Evolutionary conservation across 1,140 invertebrate genomes (phyloP).

Genomic region (Drosophila ogumai): DNA sequence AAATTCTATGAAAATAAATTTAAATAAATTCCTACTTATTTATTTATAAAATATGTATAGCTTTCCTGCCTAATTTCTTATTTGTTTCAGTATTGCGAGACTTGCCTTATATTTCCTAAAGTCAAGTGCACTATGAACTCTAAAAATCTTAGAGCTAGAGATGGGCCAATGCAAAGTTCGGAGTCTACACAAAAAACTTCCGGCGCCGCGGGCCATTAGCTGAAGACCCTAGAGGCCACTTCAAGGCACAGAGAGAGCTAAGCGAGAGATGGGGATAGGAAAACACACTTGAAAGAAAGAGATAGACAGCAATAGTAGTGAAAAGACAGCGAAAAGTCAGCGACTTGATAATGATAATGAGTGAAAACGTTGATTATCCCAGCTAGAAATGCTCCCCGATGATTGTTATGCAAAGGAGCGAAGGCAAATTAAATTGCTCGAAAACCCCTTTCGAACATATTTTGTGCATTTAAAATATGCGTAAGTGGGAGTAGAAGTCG

Average conservation of each 20-base stretch:
- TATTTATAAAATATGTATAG: not conserved
- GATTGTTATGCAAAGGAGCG: constrained; percentile 76
- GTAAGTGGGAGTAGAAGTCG: constrained; percentile 1
- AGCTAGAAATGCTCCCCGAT: constrained; percentile 27
- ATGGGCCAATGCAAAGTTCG: constrained; percentile 19
- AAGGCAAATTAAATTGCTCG: constrained; percentile 55
- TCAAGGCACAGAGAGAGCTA: constrained; percentile 42
- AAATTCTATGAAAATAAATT: not conserved
- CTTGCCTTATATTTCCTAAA: constrained; percentile 30
- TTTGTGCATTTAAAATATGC: constrained; percentile 51
- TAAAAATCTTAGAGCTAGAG: constrained; percentile 10
- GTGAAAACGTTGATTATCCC: constrained; percentile 57
- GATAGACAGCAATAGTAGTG: not conserved
- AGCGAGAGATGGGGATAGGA: constrained; percentile 3
- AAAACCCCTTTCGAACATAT: constrained; percentile 44
- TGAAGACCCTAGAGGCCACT: constrained; percentile 71
- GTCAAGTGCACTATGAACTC: constrained; percentile 45
- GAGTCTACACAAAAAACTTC: constrained; percentile 50
- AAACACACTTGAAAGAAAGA: not conserved
- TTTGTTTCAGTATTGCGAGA: not conserved
- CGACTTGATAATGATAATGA: constrained; percentile 77
- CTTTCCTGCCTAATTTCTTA: not conserved
- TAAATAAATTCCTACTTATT: not conserved
- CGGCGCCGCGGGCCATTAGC: constrained; percentile 78
- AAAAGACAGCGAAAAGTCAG: constrained; percentile 24